Base-by-base conservation (phyloP, 2,888 invertebrate species). In the Tetragonula carbonaria region DNA sequence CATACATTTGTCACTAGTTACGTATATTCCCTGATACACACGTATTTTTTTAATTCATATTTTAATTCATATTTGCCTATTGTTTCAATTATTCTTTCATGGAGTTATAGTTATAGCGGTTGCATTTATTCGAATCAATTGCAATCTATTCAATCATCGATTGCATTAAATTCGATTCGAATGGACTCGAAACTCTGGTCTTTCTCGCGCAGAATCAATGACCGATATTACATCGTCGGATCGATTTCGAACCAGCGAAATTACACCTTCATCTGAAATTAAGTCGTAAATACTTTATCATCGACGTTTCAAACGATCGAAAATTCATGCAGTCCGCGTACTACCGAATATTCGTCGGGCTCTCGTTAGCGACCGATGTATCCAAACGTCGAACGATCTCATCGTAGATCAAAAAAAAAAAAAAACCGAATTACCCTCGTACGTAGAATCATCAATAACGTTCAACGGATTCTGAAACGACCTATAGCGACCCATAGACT, bases 381-480 rank as follows among this genome's bases (percentile, higher is more conserved):
- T 3, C 23, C 21, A 57, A n/a, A 71, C 74, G 71, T 74, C 78
- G 28, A 78, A 77, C 62, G 38, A 59, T 78, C 65, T 68, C 50
- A 28, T 74, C 76, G 38, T 33, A 13, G 50, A 62, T 84, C 68
- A 68, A 72, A 78, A 63, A 74, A 71, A 8, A 63, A 33, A 33
- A 33, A 33, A 33, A 74, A n/a, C n/a, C 33, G 57, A 53, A 72
- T 68, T 57, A 72, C 77, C 79, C 88, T 74, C 80, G 77, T 87
- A 80, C 85, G 82, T 78, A 75, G 78, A 86, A 87, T 89, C 91
- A 93, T 92, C 91, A 93, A 92, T 92, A 92, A 92, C 87, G 81
- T 75, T 74, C 78, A 91, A 85, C 87, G 89, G 86, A 79, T 86
- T 77, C 85, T 84, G 80, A 80, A 78, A 76, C 80, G 79, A 74